Evolutionary conservation across 2,797 vertebrate genomes (phyloP).

Genomic region (Syncerus caffer): DNA sequence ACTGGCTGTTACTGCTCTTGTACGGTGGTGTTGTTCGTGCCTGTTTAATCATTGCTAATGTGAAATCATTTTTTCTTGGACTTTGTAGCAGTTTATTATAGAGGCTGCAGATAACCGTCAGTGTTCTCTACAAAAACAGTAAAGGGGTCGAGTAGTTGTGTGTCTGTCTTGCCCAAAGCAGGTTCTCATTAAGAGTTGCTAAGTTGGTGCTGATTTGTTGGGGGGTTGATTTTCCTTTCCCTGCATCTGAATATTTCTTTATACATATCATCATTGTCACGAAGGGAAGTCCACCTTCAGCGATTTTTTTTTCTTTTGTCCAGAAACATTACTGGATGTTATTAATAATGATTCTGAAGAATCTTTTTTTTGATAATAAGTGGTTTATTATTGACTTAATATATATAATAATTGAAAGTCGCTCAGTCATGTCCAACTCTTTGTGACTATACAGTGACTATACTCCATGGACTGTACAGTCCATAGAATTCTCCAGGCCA

Average conservation of each 20-base stretch:
- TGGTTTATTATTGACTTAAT: not conserved
- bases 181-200: not conserved
- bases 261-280: not conserved
- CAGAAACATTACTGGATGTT: not conserved
- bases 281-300: not conserved
- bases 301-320: constrained; percentile 20
- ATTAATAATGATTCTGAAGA: not conserved
- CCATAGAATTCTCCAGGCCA: not conserved
- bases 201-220: not conserved
- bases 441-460: not conserved
- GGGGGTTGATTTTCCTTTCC: not conserved
- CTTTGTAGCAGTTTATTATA: constrained; percentile 80
- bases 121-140: constrained; percentile 62
- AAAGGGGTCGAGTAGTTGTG: constrained; percentile 33
- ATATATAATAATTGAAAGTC: not conserved
- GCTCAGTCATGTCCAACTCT: not conserved
- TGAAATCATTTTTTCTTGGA: constrained; percentile 78
- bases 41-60: constrained; percentile 78
- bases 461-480: not conserved
- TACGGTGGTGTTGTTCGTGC: constrained; percentile 43
- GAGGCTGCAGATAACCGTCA: constrained; percentile 64
- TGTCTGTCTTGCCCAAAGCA: not conserved
- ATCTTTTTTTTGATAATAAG: not conserved
- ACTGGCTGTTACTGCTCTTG: constrained; percentile 18
- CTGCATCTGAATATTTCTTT: constrained; percentile 31